Evolutionary conservation across 2,113 vertebrate species (phyloP).

Genomic region (Helogale parvula): DNA sequence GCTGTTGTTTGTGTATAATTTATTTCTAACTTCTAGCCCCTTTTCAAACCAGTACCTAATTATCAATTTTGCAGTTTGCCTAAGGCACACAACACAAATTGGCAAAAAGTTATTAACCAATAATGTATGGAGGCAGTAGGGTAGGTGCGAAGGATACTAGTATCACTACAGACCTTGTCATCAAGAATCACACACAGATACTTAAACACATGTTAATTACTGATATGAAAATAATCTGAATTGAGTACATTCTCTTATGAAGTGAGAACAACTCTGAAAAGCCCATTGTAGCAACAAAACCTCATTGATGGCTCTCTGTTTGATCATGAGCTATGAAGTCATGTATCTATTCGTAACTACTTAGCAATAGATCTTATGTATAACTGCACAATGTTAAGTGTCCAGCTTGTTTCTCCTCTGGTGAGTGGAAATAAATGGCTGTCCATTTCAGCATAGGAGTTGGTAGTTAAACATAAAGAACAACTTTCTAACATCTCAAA

Average conservation of each 20-base stretch:
- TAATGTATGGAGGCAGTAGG: neutral
- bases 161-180: neutral
- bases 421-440: neutral
- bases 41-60: neutral
- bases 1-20: neutral
- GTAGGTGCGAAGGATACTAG: neutral
- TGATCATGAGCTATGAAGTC: neutral
- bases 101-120: neutral
- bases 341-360: neutral
- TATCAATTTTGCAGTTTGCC: neutral
- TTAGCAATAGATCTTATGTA: neutral
- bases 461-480: neutral
- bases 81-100: neutral
- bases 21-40: neutral
- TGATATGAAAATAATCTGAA: neutral
- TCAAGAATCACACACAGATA: neutral
- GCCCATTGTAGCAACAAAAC: neutral
- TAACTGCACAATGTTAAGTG: neutral
- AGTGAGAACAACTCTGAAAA: slow-evolving; percentile 28
- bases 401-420: neutral
- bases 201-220: neutral
- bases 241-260: neutral
- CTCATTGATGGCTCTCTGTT: neutral
- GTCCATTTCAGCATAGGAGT: neutral
- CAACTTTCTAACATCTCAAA: neutral